Base-by-base conservation (phyloP, 2,888 invertebrate genomes). In the Trilocha varians region DNA sequence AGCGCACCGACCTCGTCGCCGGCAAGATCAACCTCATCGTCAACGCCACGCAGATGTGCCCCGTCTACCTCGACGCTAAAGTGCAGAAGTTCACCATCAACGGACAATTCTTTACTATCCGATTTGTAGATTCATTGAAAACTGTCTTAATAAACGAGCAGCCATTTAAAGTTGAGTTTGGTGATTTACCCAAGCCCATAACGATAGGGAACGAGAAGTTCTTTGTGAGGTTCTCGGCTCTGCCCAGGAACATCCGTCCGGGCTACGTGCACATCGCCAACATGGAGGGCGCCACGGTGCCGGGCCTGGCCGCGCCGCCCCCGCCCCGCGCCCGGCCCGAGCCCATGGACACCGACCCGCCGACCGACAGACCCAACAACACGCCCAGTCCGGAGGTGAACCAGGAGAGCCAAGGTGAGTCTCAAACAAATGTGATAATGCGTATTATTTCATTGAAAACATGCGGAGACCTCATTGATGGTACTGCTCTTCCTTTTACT, bases 11-110 rank as follows among this genome's bases (percentile, higher is more conserved):
- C 70, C 82, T 97, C 36, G 93, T 95, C 1, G 91, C 92, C 0
- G 96, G 94, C 0, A 93, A 93, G 78, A 93, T 96, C 44, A 93
- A 92, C 67, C 85, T 96, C 45, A 93, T 95, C 41, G 90, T 96
- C 4, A 92, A 96, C 70, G 95, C 94, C 0, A 90, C 90, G 41
- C 90, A 90, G 40, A 90, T 93, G 74, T 90, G 92, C 49, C 93
- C 95, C 0, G 89, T 96, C 1, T 96, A 93, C 70, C 78, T 96
- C 37, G 96, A 96, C 71, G 91, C 93, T 0, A 93, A 93, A 68
- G 88, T 92, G 9, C 96, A 96, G 71, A 91, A 90, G 65, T 92
- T 95, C 62, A 87, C 89, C 41, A 87, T 95, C 15, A 91, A 91
- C 50, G 91, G 91, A 1, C 88, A 90, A 49, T 88, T 90, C 36